Percentiles rank a stretch among this genome's conserved stretches.
These are phyloP conservation scores for Conistra vaccinii DNA, from an alignment of 2,888 invertebrate species.

Conservation along the genomic window DNA sequence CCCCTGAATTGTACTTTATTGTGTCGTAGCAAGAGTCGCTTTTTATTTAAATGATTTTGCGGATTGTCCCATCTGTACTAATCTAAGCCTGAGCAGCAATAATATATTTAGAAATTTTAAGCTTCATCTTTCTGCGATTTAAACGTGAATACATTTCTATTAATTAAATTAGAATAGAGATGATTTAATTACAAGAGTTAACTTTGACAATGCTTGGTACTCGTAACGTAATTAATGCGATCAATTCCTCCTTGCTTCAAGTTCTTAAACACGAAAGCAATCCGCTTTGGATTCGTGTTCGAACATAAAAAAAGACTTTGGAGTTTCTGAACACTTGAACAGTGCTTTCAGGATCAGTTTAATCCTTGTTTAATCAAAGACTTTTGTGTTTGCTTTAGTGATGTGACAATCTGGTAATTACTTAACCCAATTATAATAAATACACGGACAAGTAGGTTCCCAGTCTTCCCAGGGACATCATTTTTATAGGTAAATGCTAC, in stretches of 20 bases:
- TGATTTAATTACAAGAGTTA: conserved; percentile 57
- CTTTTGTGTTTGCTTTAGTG: conserved; percentile 18
- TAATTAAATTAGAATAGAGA: neutral
- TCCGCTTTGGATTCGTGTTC: conserved; percentile 30
- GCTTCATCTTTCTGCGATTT: neutral
- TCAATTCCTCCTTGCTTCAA: conserved; percentile 46
- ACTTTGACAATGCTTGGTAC: conserved; percentile 56
- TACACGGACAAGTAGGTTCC: neutral
- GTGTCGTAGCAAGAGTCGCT: no score
- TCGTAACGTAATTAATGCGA: conserved; percentile 53
- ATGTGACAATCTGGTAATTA: neutral
- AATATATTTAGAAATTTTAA: neutral
- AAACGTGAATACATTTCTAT: conserved; percentile 29
- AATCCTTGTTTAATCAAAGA: conserved; percentile 43
- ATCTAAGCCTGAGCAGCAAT: neutral
- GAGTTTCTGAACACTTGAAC: conserved; percentile 31
- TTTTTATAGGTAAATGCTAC: neutral
- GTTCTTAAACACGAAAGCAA: conserved; percentile 51
- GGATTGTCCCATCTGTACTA: no score
- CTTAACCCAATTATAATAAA: neutral
- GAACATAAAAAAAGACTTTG: conserved; percentile 24
- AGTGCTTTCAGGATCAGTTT: conserved; percentile 21
- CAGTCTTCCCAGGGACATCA: neutral
- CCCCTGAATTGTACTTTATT: no score
- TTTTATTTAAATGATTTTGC: no score